Evolutionary conservation across 2,113 vertebrate species (phyloP), one percentile per base, ranked within the genome.

Genomic region (Platysternon megacephalum): DNA sequence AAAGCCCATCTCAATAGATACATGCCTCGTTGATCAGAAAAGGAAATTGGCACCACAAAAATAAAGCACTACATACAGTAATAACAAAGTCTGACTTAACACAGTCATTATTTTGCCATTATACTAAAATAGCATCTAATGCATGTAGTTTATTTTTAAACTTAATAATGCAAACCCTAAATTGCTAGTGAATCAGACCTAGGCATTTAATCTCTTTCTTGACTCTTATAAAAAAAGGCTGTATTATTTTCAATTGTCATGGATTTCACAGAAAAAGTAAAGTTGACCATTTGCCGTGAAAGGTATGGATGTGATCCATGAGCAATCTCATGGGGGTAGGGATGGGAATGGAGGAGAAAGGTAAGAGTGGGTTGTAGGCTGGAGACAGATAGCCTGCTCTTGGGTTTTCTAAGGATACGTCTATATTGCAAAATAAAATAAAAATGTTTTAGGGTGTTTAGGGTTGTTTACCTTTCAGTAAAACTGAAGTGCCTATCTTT

Each of bases 1-100:
- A 55, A 82, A 65, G 95, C 58, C 91, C 35, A 39, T 86, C 84
- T 96, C 85, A 91, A 80, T 80, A 55, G n/a, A 48, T 74, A 26
- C 12, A 93, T 82, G 61, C 79, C 86, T 74, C 0, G 0, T n/a
- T 86, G 44, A 88, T 92, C 89, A 96, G 49, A 29, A 95, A 95
- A 95, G 51, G 26, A 96, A 95, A 95, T 51, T 89, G 32, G 91
- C 91, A 92, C 93, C 93, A 94, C 78, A 96, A 95, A 97, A 97
- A 93, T 74, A 97, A 97, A 92, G 74, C 80, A 96, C 92, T 97
- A 44, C 74, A 94, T 84, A 65, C 29, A 44, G 5, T n/a, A 95
- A 97, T 90, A 97, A 93, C 85, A 95, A 97, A 97, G 53, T 81
- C 91, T 97, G 94, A 97, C 65, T 98, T 97, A 97, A 95, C 72